A percentile compares a stretch with the other conserved stretches of the same genome.
Evolutionary conservation across 2,797 vertebrate species (phyloP).

Genomic region (Babyrousa celebensis): DNA sequence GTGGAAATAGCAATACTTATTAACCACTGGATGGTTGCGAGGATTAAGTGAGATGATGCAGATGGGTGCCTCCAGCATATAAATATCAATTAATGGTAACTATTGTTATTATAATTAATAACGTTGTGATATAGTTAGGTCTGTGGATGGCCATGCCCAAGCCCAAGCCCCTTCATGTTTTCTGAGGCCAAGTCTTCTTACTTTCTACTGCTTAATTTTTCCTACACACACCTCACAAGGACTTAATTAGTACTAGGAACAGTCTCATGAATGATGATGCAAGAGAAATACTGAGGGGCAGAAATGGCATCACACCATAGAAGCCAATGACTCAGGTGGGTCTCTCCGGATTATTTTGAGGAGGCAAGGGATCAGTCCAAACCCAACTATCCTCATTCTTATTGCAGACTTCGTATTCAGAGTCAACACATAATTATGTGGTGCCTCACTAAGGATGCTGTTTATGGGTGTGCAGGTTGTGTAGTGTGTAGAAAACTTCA

Average conservation of each 20-base stretch:
- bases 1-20: neutral
- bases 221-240: neutral
- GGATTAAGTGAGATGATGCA: neutral
- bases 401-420: neutral
- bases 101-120: neutral
- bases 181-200: neutral
- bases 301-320: neutral
- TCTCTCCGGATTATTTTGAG: neutral
- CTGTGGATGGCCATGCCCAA: neutral
- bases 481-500: neutral
- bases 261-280: neutral
- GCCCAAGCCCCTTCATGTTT: neutral
- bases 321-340: neutral
- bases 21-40: neutral
- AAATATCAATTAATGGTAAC: neutral
- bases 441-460: neutral
- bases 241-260: slow-evolving; percentile 10
- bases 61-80: neutral
- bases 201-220: neutral
- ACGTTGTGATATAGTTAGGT: neutral
- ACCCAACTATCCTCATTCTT: neutral
- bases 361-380: neutral
- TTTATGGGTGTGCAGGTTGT: neutral
- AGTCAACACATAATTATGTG: neutral
- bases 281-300: neutral